A percentile compares a stretch with the other conserved stretches of the same genome.
phyloP scores from a whole-genome alignment of 2,888 invertebrate genomes.

The Stenchaetothrips biformis region DNA sequence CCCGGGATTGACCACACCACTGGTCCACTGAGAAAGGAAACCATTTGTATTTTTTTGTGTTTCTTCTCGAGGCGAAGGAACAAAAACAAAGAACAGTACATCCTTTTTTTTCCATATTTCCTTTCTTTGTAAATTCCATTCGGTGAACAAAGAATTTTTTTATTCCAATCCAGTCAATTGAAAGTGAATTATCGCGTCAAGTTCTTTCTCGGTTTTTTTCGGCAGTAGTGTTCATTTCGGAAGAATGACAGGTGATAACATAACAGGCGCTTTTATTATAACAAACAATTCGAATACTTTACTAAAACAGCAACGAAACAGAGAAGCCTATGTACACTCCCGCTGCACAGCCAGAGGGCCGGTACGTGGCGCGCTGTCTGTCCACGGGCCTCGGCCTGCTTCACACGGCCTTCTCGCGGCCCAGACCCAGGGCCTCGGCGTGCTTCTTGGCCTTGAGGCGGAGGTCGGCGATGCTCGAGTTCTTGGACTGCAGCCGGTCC shows the following conservation, averaged over 20 bases:
- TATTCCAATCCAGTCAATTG: too few species aligned
- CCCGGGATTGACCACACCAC: too few species aligned
- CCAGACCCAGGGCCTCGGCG: constrained; percentile 72
- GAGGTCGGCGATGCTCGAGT: constrained; percentile 90
- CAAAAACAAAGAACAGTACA: too few species aligned
- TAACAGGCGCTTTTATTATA: background rate
- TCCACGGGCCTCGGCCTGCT: background rate
- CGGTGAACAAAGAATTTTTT: too few species aligned
- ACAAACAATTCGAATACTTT: background rate
- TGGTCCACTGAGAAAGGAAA: too few species aligned
- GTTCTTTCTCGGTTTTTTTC: too few species aligned
- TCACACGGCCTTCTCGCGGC: constrained; percentile 32
- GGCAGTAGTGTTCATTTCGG: too few species aligned
- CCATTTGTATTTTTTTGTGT: too few species aligned
- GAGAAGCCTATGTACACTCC: background rate
- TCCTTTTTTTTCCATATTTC: too few species aligned
- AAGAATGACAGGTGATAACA: background rate
- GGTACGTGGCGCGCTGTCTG: background rate
- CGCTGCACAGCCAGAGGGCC: background rate
- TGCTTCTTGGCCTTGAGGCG: constrained; percentile 89
- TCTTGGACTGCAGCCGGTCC: constrained; percentile 56
- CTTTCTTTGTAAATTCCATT: too few species aligned
- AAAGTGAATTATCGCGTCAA: too few species aligned
- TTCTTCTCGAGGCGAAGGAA: too few species aligned
- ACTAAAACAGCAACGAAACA: constrained; percentile 1